Evolutionary conservation across 35 echinoderm and acorn worm species (phyloP).

Genomic region (Eucidaris tribuloides): DNA sequence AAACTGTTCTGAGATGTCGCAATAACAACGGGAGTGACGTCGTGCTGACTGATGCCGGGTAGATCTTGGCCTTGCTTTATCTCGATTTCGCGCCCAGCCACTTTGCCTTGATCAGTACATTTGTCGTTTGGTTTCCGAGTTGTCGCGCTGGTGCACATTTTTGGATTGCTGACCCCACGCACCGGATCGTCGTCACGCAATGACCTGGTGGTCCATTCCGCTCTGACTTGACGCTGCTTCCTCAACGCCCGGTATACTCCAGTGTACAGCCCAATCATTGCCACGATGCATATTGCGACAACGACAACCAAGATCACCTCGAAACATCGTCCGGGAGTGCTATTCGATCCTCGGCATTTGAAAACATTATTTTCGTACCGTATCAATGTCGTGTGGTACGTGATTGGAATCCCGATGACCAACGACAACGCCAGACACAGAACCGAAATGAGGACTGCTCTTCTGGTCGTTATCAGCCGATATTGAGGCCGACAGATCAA

Average conservation of each 20-base stretch:
- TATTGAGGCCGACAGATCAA: neutral
- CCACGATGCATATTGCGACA: neutral
- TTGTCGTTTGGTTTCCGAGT: neutral
- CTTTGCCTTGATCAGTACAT: neutral
- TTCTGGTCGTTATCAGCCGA: neutral
- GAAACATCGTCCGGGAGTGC: neutral
- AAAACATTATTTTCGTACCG: neutral
- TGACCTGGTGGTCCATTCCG: neutral
- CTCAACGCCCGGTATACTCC: neutral
- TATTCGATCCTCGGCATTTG: neutral
- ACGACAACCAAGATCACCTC: neutral
- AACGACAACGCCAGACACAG: neutral
- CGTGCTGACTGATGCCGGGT: neutral
- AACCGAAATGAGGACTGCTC: neutral
- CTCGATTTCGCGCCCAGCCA: neutral
- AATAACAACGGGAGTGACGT: too few relatives aligned
- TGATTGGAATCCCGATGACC: neutral
- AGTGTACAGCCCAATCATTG: neutral
- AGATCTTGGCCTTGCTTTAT: neutral
- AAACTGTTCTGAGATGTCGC: neutral
- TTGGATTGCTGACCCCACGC: neutral
- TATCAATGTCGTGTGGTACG: neutral
- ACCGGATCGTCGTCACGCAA: neutral
- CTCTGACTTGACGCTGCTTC: neutral
- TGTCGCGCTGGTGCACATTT: neutral